Conservation (phyloP, 1,140 invertebrate genomes). For the Antheraea mylitta region DNA sequence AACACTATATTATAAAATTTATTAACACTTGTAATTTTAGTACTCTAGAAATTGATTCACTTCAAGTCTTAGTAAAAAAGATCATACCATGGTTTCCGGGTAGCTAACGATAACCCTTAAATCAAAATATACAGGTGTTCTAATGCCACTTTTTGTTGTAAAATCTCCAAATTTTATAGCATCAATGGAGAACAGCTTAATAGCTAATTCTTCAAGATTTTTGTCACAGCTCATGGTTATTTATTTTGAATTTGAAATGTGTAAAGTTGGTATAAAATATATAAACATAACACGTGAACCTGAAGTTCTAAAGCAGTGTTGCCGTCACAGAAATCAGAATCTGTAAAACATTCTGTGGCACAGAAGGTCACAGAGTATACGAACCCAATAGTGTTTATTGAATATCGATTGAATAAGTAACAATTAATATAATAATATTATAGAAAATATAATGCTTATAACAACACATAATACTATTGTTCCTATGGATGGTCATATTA, state of each 20-base stretch:
- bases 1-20: too few relatives aligned
- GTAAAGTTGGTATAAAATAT: background rate
- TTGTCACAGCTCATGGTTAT: conserved; percentile 43
- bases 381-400: too few relatives aligned
- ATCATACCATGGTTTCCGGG: conserved; percentile 91
- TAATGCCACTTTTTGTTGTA: conserved; percentile 93
- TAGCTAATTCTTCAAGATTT: conserved; percentile 59
- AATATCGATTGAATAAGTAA: too few relatives aligned
- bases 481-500: too few relatives aligned
- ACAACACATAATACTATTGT: too few relatives aligned
- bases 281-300: conserved; percentile 20
- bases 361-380: too few relatives aligned
- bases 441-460: too few relatives aligned
- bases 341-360: too few relatives aligned
- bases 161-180: conserved; percentile 98
- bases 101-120: conserved; percentile 94
- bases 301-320: background rate
- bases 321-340: too few relatives aligned
- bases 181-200: conserved; percentile 63
- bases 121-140: conserved; percentile 97
- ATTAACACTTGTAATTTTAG: too few relatives aligned
- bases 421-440: too few relatives aligned
- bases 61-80: background rate
- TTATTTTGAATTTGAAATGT: background rate
- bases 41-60: too few relatives aligned